Evolutionary conservation across 1,140 invertebrate genomes (phyloP).

Genomic region (Hylaeus volcanicus): DNA sequence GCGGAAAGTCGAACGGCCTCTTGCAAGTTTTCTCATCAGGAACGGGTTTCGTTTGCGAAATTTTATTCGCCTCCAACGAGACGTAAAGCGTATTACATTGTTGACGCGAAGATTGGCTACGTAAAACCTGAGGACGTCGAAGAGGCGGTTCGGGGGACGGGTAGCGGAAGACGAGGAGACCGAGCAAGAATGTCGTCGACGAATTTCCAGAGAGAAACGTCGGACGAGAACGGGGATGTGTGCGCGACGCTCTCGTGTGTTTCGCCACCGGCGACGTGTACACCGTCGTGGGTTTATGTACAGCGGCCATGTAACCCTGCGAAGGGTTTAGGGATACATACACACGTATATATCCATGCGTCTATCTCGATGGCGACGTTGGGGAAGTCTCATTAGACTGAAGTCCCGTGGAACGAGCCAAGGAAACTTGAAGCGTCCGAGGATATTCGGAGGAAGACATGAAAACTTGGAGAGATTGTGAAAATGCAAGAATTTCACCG

Average conservation of each 20-base stretch:
- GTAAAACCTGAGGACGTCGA: slow-evolving; percentile 49
- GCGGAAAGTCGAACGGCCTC: slow-evolving; percentile 1
- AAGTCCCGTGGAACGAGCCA: slow-evolving; percentile 60
- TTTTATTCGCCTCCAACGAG: slow-evolving; percentile 53
- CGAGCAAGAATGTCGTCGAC: slow-evolving; percentile 42
- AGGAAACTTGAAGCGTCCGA: slow-evolving; percentile 61
- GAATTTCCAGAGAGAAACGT: slow-evolving; percentile 47
- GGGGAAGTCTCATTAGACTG: slow-evolving; percentile 74
- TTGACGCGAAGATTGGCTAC: slow-evolving; percentile 61
- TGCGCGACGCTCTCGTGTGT: neutral
- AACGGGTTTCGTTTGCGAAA: slow-evolving; percentile 49
- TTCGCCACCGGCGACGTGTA: neutral
- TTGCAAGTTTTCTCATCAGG: slow-evolving; percentile 56
- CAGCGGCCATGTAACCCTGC: slow-evolving; percentile 29
- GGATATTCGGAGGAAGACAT: slow-evolving; percentile 73
- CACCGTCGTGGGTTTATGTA: neutral
- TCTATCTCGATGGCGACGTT: slow-evolving; percentile 69
- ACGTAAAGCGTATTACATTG: slow-evolving; percentile 59
- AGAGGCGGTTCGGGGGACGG: slow-evolving; percentile 17
- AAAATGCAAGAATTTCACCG: slow-evolving; percentile 73
- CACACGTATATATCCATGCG: slow-evolving; percentile 26
- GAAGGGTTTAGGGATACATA: slow-evolving; percentile 40
- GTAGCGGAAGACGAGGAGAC: slow-evolving; percentile 12
- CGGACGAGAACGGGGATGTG: slow-evolving; percentile 16
- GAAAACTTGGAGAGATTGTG: slow-evolving; percentile 79